Evolutionary conservation across 2,888 invertebrate species (phyloP).

Genomic region (Idaea dimidiata): DNA sequence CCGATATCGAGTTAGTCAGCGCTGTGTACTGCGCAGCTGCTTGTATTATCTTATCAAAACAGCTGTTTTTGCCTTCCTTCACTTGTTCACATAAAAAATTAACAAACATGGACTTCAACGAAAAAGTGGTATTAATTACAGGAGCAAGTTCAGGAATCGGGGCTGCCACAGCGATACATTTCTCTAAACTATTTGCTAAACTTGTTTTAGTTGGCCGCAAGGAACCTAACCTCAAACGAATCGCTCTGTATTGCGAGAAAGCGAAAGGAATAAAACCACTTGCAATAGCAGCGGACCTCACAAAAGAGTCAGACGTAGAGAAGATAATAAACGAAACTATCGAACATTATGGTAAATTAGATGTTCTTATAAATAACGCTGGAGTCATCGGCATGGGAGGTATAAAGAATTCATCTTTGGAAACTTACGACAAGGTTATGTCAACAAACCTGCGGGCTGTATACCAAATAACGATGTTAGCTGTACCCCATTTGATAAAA

Average conservation of each 20-base stretch:
- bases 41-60: slow-evolving; percentile 21
- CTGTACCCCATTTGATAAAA: slow-evolving; percentile 89
- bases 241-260: slow-evolving; percentile 75
- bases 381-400: slow-evolving; percentile 89
- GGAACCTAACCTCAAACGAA: slow-evolving; percentile 57
- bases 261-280: slow-evolving; percentile 80
- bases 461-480: slow-evolving; percentile 90
- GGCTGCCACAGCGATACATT: slow-evolving; percentile 84
- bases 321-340: slow-evolving; percentile 85
- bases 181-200: slow-evolving; percentile 84
- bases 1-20: slow-evolving; percentile 16
- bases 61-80: slow-evolving; percentile 33
- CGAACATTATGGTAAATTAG: slow-evolving; percentile 84
- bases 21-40: slow-evolving; percentile 21
- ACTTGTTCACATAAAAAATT: slow-evolving; percentile 8
- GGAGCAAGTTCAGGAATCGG: slow-evolving; percentile 90
- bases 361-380: slow-evolving; percentile 92
- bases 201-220: slow-evolving; percentile 82
- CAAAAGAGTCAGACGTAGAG: slow-evolving; percentile 84
- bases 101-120: slow-evolving; percentile 77
- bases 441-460: slow-evolving; percentile 90
- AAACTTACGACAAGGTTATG: slow-evolving; percentile 92
- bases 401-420: slow-evolving; percentile 89
- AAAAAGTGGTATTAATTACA: slow-evolving; percentile 83
- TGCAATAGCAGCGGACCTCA: slow-evolving; percentile 83